These are phyloP conservation scores for Iselma pallidipennis DNA, from an alignment of 2,888 invertebrate genomes.

Conservation along the genomic window DNA sequence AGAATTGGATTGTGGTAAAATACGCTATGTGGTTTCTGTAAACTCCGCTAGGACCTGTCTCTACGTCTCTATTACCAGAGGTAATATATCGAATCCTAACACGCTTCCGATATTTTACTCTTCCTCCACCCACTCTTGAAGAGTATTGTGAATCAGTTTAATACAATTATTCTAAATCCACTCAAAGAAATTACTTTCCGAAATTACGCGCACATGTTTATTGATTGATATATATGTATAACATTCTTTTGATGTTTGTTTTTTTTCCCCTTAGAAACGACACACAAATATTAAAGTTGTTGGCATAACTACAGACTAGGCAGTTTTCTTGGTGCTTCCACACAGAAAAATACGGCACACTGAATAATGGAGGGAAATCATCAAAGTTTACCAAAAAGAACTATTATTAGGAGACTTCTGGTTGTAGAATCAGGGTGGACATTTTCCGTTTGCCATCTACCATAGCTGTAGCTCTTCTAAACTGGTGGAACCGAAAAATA, in stretches of 20 bases:
- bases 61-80: constrained; percentile 53
- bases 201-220: constrained; percentile 39
- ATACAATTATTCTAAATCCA: constrained; percentile 45
- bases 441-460: neutral
- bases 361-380: neutral
- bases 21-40: constrained; percentile 55
- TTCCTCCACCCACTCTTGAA: neutral
- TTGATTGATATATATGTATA: neutral
- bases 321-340: neutral
- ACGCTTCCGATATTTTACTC: constrained; percentile 39
- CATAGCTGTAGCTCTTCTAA: neutral
- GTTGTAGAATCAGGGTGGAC: neutral
- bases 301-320: neutral
- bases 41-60: constrained; percentile 54
- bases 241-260: neutral
- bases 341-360: neutral
- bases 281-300: neutral
- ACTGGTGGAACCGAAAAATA: too few species aligned
- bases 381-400: neutral
- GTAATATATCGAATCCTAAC: constrained; percentile 53
- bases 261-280: neutral
- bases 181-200: constrained; percentile 44
- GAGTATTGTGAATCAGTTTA: constrained; percentile 41
- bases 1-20: constrained; percentile 57
- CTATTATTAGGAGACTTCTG: neutral